Evolutionary conservation across 2,113 vertebrate genomes (phyloP).

Genomic region (Ptyas mucosa): DNA sequence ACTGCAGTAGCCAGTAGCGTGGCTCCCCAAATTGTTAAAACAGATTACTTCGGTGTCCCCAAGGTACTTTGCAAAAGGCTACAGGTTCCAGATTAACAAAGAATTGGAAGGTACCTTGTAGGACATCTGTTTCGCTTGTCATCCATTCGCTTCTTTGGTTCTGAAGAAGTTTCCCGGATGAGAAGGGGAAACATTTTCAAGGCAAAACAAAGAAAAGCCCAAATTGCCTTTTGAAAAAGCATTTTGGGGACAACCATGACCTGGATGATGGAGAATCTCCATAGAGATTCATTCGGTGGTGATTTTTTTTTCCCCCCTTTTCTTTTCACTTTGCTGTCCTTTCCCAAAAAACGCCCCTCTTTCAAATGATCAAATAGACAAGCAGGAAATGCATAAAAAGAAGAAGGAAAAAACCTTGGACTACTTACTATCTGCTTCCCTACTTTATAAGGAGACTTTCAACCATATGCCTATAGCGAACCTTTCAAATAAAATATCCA

Average conservation of each 20-base stretch:
- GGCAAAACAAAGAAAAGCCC: no score
- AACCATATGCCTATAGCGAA: slow-evolving; percentile 32
- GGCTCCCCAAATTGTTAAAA: slow-evolving; percentile 30
- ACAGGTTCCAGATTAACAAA: no score
- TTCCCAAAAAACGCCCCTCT: slow-evolving; percentile 28
- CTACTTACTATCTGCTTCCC: neutral
- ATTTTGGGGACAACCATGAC: neutral
- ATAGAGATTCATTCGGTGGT: slow-evolving; percentile 13
- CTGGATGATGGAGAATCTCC: neutral
- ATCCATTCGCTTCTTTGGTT: neutral
- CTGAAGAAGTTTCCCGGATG: neutral
- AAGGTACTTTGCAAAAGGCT: neutral
- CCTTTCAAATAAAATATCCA: slow-evolving; percentile 23
- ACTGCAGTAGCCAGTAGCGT: slow-evolving; percentile 40
- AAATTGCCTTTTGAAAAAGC: neutral
- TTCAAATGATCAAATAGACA: slow-evolving; percentile 65
- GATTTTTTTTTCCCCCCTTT: slow-evolving; percentile 1
- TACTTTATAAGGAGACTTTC: neutral
- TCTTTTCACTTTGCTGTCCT: slow-evolving; percentile 1
- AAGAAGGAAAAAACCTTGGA: neutral
- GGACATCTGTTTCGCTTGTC: neutral
- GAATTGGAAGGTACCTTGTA: no score
- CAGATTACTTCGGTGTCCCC: slow-evolving; percentile 2
- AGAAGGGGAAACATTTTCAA: neutral
- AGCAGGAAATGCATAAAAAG: slow-evolving; percentile 21